Evolutionary conservation across 2,113 vertebrate genomes (phyloP), one percentile per base, ranked within the genome.

Genomic region (Hemiprocne comata): DNA sequence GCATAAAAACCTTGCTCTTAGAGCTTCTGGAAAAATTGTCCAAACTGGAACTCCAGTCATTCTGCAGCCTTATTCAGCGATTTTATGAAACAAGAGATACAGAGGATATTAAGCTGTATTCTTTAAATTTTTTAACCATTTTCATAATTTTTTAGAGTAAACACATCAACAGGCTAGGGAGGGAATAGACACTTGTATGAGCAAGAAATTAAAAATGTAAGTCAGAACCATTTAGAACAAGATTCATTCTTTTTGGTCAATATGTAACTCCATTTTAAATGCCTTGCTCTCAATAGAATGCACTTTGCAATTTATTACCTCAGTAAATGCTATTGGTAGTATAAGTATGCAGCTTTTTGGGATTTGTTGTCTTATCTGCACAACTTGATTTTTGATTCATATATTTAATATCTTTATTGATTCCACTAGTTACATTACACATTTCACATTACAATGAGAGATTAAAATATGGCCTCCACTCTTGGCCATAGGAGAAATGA

Each of bases 171-270:
- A 84, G 48, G 36, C 57, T 92, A 53, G 65, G 55, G 42, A 62
- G 66, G 42, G 31, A 72, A 81, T 94, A 95, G 95, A 29, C 75
- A 66, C 31, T 92, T n/a, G n/a, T 69, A 60, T 12, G 75, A 90
- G 48, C 34, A 96, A 97, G 55, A 95, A 82, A 75, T 70, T 76
- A 7, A 93, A 94, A 89, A 82, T 83, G 11, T 94, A 80, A 95
- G 38, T 48, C 60, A 95, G 57, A 86, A 51, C 72, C 7, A 87
- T 97, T 93, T 97, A 94, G 13, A 90, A 81, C 17, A 87, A 97
- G 79, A 85, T 75, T 93, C 8, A 93, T 92, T 96, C 44, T 86
- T 82, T 87, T 79, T 73, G 67, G 62, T 96, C 96, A 96, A 97
- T 95, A 73, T 80, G 67, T 87, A 94, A 84, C 31, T 83, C 60